Conservation (phyloP, 2,113 vertebrate genomes). For the Genyomyrus donnyi region DNA sequence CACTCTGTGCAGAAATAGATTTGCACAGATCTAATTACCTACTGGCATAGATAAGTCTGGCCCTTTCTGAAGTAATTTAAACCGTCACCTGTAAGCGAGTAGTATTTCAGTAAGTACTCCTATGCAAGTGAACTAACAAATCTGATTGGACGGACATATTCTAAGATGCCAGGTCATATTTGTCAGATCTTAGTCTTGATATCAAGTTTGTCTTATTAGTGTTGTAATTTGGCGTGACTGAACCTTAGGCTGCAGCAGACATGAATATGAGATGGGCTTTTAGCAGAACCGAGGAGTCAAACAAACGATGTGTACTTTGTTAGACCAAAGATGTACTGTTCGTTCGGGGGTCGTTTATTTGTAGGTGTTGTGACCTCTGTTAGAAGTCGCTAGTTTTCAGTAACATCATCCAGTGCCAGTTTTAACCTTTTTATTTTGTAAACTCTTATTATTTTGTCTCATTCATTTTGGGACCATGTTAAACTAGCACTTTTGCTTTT, state of each 20-base stretch:
- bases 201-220: conserved; percentile 12
- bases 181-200: conserved; percentile 12
- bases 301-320: conserved; percentile 19
- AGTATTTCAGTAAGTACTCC: conserved; percentile 29
- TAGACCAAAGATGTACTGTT: conserved; percentile 25
- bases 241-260: neutral
- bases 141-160: neutral
- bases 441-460: conserved; percentile 51
- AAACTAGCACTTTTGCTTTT: conserved; percentile 64
- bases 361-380: conserved; percentile 36
- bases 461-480: conserved; percentile 58
- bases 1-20: conserved; percentile 5
- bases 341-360: conserved; percentile 40
- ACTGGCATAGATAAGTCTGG: neutral
- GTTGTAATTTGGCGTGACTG: conserved; percentile 12
- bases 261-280: neutral
- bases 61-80: conserved; percentile 19
- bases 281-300: conserved; percentile 28
- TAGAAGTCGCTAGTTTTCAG: conserved; percentile 43
- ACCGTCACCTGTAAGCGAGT: conserved; percentile 13
- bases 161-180: conserved; percentile 12
- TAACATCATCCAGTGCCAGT: conserved; percentile 47
- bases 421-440: conserved; percentile 41
- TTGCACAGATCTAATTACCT: neutral
- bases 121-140: conserved; percentile 18